Conservation (phyloP, 2,113 vertebrate species). For the Amphiprion percula region DNA sequence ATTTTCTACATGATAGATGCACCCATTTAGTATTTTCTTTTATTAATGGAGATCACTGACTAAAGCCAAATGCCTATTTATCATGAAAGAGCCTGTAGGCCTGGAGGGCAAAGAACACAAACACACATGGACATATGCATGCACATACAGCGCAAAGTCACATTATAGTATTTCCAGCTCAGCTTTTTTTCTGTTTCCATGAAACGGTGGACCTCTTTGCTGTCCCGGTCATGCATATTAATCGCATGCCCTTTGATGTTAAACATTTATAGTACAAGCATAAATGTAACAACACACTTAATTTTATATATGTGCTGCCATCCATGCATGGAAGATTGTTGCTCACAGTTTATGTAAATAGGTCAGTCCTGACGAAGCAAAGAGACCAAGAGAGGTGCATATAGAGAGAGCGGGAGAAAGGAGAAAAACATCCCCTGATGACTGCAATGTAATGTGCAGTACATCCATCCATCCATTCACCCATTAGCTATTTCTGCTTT, state of each 20-base stretch:
- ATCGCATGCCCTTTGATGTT: constrained; percentile 59
- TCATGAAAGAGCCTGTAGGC: constrained; percentile 4
- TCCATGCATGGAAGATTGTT: constrained; percentile 27
- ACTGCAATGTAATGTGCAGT: neutral
- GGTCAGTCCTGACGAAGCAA: constrained; percentile 38
- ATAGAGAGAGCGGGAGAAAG: neutral
- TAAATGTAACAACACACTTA: constrained; percentile 9
- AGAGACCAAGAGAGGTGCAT: neutral
- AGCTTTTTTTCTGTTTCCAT: neutral
- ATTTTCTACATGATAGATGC: constrained; percentile 24
- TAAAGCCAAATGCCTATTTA: constrained; percentile 35
- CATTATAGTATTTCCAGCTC: constrained; percentile 11
- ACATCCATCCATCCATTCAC: neutral
- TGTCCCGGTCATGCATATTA: constrained; percentile 52
- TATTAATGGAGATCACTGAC: constrained; percentile 17
- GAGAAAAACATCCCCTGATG: neutral
- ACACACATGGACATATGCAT: neutral
- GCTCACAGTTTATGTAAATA: constrained; percentile 45
- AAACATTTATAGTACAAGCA: constrained; percentile 54
- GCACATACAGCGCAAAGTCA: neutral
- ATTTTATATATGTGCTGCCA: constrained; percentile 50
- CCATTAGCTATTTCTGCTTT: too few relatives aligned
- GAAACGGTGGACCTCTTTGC: constrained; percentile 1
- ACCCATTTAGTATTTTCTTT: constrained; percentile 30
- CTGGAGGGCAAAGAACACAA: constrained; percentile 10